phyloP scores from a whole-genome alignment of 2,113 vertebrate species.

The Puntigrus tetrazona region DNA sequence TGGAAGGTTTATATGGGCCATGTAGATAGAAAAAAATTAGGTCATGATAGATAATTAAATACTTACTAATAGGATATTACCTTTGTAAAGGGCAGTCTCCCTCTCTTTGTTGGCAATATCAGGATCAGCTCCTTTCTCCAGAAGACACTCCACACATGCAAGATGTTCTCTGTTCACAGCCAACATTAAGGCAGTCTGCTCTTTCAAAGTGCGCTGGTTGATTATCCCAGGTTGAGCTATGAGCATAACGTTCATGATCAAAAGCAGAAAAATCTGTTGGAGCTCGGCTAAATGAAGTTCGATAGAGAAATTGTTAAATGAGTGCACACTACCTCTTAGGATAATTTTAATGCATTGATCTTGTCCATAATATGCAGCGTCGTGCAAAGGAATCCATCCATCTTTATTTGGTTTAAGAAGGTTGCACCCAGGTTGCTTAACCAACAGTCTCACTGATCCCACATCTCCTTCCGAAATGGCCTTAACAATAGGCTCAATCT shows the following conservation, averaged over 20 bases:
- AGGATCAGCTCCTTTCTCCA: slow-evolving; percentile 81
- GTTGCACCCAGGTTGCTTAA: slow-evolving; percentile 41
- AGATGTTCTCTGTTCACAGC: slow-evolving; percentile 75
- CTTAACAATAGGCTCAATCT: slow-evolving; percentile 68
- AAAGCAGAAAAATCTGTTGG: not conserved
- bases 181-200: slow-evolving; percentile 81
- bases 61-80: slow-evolving; percentile 57
- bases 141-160: slow-evolving; percentile 75
- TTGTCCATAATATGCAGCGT: slow-evolving; percentile 51
- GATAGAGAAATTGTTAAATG: not conserved
- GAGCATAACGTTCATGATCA: not conserved
- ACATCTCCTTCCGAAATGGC: slow-evolving; percentile 62
- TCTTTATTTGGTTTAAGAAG: slow-evolving; percentile 46
- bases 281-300: not conserved
- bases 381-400: slow-evolving; percentile 56
- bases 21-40: too few relatives aligned
- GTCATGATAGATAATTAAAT: not conserved
- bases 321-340: slow-evolving; percentile 40
- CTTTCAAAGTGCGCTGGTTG: slow-evolving; percentile 80
- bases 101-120: slow-evolving; percentile 82
- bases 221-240: slow-evolving; percentile 78
- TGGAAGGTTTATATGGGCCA: not conserved
- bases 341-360: slow-evolving; percentile 48
- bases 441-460: slow-evolving; percentile 28
- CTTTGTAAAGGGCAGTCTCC: slow-evolving; percentile 86